A percentile compares a stretch with the other conserved stretches of the same genome.
phyloP scores from a whole-genome alignment of 1,140 invertebrate genomes.

The Propsilocerus akamusi region DNA sequence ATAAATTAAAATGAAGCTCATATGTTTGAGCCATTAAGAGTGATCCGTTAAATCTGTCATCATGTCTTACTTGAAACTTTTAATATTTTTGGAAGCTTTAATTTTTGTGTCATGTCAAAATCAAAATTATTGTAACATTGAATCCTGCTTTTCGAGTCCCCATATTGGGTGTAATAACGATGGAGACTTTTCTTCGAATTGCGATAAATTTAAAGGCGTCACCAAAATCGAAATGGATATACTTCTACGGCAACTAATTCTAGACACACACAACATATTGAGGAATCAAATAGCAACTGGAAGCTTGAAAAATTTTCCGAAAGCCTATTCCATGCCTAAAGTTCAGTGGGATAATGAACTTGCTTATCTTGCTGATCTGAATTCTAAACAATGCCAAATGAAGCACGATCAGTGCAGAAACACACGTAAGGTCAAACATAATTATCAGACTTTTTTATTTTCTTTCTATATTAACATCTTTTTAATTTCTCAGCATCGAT shows the following conservation, averaged over 20 bases:
- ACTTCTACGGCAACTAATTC: constrained; percentile 8
- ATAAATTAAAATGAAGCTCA: too few species aligned
- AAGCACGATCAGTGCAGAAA: constrained; percentile 19
- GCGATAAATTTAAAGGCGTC: not conserved
- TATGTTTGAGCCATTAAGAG: too few species aligned
- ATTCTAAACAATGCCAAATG: constrained; percentile 16
- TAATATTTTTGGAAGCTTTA: too few species aligned
- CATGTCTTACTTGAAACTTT: too few species aligned
- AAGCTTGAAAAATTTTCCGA: constrained; percentile 11
- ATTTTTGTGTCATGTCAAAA: too few species aligned
- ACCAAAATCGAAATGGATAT: not conserved
- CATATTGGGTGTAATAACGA: not conserved
- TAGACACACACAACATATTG: constrained; percentile 20
- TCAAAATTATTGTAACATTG: too few species aligned
- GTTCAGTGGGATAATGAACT: constrained; percentile 6
- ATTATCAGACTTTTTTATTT: too few species aligned
- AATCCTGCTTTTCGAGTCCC: too few species aligned
- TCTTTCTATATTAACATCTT: too few species aligned
- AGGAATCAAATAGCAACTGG: constrained; percentile 15
- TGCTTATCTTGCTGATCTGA: constrained; percentile 9
- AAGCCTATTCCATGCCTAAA: constrained; percentile 17
- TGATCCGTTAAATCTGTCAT: too few species aligned
- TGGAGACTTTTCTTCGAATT: not conserved
- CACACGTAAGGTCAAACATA: too few species aligned
- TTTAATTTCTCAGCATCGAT: too few species aligned